phyloP scores from a whole-genome alignment of 2,113 vertebrate species.

The Rhombomys opimus region DNA sequence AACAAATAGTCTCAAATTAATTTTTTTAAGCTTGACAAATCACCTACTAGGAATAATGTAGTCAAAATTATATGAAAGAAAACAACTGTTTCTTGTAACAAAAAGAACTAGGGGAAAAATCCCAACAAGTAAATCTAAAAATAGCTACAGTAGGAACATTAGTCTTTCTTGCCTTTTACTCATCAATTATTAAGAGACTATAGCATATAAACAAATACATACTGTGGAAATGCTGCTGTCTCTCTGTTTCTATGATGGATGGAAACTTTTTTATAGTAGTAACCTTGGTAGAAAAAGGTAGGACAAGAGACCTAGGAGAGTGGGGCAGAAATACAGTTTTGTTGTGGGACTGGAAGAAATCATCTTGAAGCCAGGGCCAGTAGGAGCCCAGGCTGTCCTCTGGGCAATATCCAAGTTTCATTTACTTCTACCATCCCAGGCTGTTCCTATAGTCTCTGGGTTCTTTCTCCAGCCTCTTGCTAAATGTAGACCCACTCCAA shows the following conservation, averaged over 20 bases:
- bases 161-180: not conserved
- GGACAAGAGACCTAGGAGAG: not conserved
- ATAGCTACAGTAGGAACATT: not conserved
- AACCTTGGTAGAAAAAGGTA: conserved; percentile 2
- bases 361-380: not conserved
- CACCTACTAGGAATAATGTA: not conserved
- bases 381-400: not conserved
- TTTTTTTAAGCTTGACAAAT: conserved; percentile 43
- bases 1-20: not conserved
- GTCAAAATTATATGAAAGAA: conserved; percentile 18
- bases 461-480: not conserved
- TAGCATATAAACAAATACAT: conserved; percentile 12
- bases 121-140: not conserved
- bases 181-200: not conserved
- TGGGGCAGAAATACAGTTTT: not conserved
- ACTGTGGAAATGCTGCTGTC: not conserved
- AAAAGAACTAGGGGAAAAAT: conserved; percentile 50
- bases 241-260: conserved; percentile 1
- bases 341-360: not conserved
- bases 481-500: conserved; percentile 46
- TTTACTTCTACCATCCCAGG: not conserved
- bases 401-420: not conserved
- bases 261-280: not conserved
- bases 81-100: not conserved
- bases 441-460: not conserved